Evolutionary conservation across 2,797 vertebrate genomes (phyloP), one percentile per base, ranked within the genome.

Genomic region (Zenarchopterus dispar): DNA sequence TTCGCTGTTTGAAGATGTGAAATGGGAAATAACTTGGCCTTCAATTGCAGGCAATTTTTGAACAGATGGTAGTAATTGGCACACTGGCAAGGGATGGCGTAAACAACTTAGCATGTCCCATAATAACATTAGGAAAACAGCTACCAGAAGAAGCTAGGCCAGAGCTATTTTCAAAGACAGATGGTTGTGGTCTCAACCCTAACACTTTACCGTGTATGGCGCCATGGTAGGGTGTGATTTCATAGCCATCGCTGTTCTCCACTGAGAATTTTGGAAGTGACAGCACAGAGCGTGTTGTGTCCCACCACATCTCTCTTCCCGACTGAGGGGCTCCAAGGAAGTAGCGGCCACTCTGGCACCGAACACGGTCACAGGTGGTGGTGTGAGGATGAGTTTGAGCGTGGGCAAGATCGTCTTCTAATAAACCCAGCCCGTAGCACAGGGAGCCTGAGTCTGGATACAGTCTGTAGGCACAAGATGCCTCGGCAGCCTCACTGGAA

Each of bases 301-400:
- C 94, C 96, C 96, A 98, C 96, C 96, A 97, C 70, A 94, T 91
- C 78, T 97, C 96, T 74, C 95, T 93, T 10, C 94, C 95, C 0
- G 95, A 85, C 85, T 95, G 96, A 0, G 94, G 94, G 0, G 95
- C 88, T 62, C 96, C 96, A 13, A 97, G 92, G 84, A 97, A 97
- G 89, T 98, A 98, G 21, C 96, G 94, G 13, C 96, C 94, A 0
- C 95, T 95, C 84, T 96, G 96, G 47, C 96, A 97, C 44, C 95
- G 92, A 45, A 94, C 94, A 0, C 93, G 95, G 80, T 97, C 96
- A 4, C 96, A 97, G 80, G 95, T 91, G 80, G 93, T 91, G 8
- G 89, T 90, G 72, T 96, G 95, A 75, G 95, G 93, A 57, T 96
- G 95, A 1, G 81, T 57, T 22, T 88, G 86, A 61, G 94, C 92